Evolutionary conservation across 2,888 invertebrate species (phyloP).

Genomic region (Strigamia crassipes): DNA sequence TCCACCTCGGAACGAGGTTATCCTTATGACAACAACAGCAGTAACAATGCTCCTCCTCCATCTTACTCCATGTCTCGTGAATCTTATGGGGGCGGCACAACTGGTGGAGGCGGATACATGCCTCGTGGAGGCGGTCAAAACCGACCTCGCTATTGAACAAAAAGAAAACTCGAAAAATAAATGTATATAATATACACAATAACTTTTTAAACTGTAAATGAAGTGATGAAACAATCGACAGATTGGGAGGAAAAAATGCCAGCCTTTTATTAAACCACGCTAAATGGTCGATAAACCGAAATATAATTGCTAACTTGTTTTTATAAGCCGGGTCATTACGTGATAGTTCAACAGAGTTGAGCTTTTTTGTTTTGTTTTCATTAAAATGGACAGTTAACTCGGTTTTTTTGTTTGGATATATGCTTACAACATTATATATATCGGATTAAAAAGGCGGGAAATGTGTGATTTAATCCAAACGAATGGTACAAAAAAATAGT

Average conservation of each 20-base stretch:
- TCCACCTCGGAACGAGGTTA: slow-evolving; percentile 40
- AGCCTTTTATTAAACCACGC: not conserved
- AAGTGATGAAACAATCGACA: slow-evolving; percentile 13
- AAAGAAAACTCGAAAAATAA: not conserved
- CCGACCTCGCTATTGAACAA: slow-evolving; percentile 33
- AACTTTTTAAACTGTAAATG: not conserved
- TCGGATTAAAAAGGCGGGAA: too few relatives aligned
- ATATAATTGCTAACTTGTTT: not conserved
- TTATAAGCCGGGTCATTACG: not conserved
- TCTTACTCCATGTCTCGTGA: slow-evolving; percentile 39
- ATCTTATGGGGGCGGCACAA: slow-evolving; percentile 30
- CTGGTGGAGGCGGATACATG: slow-evolving; percentile 39
- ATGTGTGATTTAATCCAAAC: too few relatives aligned
- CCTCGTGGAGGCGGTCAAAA: slow-evolving; percentile 37
- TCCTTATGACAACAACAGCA: slow-evolving; percentile 38
- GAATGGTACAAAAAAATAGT: not conserved
- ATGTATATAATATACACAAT: not conserved
- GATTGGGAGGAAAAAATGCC: not conserved
- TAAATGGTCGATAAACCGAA: not conserved
- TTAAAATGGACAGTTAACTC: too few relatives aligned
- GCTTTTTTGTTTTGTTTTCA: too few relatives aligned
- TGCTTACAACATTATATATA: too few relatives aligned
- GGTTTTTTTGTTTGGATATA: too few relatives aligned
- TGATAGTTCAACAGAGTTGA: not conserved
- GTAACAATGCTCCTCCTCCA: slow-evolving; percentile 42